Percentiles rank a stretch among this genome's conserved stretches.
Conservation (phyloP, 2,113 vertebrate species). For the Forbesichthys papilliferus region DNA sequence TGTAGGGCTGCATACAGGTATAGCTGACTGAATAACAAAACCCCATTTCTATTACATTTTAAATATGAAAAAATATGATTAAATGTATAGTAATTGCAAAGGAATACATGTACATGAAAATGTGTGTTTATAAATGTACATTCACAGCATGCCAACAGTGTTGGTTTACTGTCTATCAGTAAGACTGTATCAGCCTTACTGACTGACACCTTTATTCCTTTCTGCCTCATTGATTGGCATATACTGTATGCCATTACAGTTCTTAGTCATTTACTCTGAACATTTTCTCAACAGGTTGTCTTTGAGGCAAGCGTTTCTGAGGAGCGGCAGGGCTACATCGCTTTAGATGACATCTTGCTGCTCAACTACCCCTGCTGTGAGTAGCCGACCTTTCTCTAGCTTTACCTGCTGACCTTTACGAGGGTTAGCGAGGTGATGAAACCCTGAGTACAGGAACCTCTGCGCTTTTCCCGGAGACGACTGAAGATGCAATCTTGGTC, state of each 20-base stretch:
- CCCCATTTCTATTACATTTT: no score
- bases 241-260: conserved; percentile 4
- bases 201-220: background rate
- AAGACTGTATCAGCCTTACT: no score
- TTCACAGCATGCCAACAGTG: no score
- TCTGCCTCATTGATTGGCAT: background rate
- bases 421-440: conserved; percentile 1
- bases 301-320: conserved; percentile 90
- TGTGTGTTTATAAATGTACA: no score
- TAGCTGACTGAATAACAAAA: no score
- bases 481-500: conserved; percentile 10
- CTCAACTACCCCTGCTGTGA: conserved; percentile 96
- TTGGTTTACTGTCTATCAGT: no score
- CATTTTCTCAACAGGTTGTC: conserved; percentile 80
- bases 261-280: conserved; percentile 32
- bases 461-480: conserved; percentile 6
- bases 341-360: conserved; percentile 92
- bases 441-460: background rate
- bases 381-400: conserved; percentile 59
- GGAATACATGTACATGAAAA: no score
- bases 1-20: no score
- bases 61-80: no score
- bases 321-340: conserved; percentile 88
- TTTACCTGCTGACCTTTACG: conserved; percentile 40
- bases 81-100: no score